Percentiles rank a stretch among this genome's conserved stretches.
Evolutionary conservation across 2,797 vertebrate species (phyloP).

Genomic region (Eulemur mongoz): DNA sequence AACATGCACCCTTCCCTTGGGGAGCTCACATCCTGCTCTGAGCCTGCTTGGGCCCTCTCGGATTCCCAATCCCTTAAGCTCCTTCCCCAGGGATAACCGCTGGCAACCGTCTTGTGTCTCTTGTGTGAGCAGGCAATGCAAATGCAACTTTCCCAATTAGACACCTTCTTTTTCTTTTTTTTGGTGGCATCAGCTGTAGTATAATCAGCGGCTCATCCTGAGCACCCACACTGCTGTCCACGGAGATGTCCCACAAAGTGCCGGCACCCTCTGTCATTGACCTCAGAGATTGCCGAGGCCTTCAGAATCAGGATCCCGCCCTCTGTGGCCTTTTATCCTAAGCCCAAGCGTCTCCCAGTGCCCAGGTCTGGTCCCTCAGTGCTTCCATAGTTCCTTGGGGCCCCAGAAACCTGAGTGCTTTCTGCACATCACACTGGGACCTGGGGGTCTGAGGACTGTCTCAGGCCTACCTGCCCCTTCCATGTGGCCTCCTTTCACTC

Average conservation of each 20-base stretch:
- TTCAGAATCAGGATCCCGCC: neutral
- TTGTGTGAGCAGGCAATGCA: neutral
- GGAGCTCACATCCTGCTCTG: neutral
- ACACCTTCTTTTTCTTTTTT: neutral
- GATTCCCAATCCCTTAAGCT: neutral
- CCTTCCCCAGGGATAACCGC: neutral
- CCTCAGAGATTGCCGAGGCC: neutral
- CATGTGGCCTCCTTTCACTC: fast-evolving
- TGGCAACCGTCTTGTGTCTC: neutral
- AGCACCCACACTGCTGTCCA: neutral
- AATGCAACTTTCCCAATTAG: neutral
- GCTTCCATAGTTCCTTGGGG: neutral
- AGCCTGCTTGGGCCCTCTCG: neutral
- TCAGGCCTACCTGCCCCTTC: neutral
- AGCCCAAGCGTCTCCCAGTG: neutral
- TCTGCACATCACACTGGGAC: neutral
- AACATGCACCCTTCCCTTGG: neutral
- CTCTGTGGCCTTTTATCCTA: neutral
- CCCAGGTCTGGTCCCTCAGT: neutral
- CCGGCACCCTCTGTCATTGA: neutral
- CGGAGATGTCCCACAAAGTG: neutral
- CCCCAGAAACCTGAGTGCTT: neutral
- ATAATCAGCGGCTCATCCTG: neutral
- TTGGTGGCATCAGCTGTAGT: neutral
- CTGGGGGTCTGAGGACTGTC: neutral